Evolutionary conservation across 2,888 invertebrate species (phyloP), one percentile per base, ranked within the genome.

Genomic region (Sarcophaga rosellei): DNA sequence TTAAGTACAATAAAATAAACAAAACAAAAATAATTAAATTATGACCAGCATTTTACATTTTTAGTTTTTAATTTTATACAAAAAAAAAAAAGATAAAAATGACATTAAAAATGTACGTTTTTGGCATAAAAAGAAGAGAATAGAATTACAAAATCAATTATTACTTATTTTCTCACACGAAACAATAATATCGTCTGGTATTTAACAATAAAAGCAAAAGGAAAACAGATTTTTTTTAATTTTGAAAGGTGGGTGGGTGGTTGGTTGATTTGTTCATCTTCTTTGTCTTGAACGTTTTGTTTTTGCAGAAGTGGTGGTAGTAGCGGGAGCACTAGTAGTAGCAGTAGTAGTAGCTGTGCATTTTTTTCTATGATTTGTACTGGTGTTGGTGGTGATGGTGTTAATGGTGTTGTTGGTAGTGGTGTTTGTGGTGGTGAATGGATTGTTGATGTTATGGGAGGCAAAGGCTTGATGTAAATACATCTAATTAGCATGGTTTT

Each of bases 341-440:
- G 47, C 44, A 45, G 73, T 59, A n/a, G 47, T 59, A 57, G 57
- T 45, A 68, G 77, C 35, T 77, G 76, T 74, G 75, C 75, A 21
- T 76, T 84, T 69, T 84, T 75, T 79, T 70, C 59, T 75, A 4
- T 66, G 44, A 68, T 92, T 92, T 94, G 92, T 90, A 94, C 94
- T 84, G 94, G 93, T 89, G 94, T 94, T 88, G 94, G 94, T 88
- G 94, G 94, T 11, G 21, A 73, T 85, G 53, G 15, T 82, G 57
- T 65, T 79, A 57, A 25, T 72, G 47, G 61, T 65, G 63, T 69
- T 69, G 44, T 61, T 72, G 21, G 88, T 83, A 81, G 20, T 84
- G 79, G 17, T 73, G 62, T 68, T 59, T 69, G 66, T 69, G 83
- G 11, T 85, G 85, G 62, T 69, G 82, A 84, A 20, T 76, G 79